Conservation (phyloP, 2,113 vertebrate species). For the Noctilio leporinus region DNA sequence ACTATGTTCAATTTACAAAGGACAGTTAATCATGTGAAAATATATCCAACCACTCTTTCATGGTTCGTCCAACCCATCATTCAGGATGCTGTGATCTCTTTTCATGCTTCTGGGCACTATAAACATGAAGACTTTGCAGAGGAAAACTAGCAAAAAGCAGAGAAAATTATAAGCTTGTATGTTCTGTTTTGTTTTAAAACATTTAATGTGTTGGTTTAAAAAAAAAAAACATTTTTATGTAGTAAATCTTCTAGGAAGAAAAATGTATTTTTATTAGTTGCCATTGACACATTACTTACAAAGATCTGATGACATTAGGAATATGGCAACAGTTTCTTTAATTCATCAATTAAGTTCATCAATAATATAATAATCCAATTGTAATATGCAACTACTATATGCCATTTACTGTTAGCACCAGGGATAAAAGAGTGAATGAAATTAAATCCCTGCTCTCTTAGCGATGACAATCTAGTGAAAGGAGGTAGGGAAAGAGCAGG, state of each 20-base stretch:
- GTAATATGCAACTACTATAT: not conserved
- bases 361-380: too few species aligned
- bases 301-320: not conserved
- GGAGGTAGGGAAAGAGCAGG: not conserved
- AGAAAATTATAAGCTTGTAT: not conserved
- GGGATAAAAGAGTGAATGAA: not conserved
- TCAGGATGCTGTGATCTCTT: not conserved
- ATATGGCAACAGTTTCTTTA: not conserved
- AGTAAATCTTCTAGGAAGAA: not conserved
- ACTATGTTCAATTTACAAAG: not conserved
- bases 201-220: not conserved
- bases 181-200: constrained; percentile 11
- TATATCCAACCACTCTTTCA: not conserved
- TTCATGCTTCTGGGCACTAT: not conserved
- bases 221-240: not conserved
- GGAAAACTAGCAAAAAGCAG: not conserved
- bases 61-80: not conserved
- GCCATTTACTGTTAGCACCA: not conserved
- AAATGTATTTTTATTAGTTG: not conserved
- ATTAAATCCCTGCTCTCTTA: not conserved
- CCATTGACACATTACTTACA: not conserved
- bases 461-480: not conserved
- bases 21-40: not conserved
- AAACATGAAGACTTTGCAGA: not conserved
- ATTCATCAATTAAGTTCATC: too few species aligned